phyloP scores from a whole-genome alignment of 2,113 vertebrate species.

The Bambusicola thoracicus region DNA sequence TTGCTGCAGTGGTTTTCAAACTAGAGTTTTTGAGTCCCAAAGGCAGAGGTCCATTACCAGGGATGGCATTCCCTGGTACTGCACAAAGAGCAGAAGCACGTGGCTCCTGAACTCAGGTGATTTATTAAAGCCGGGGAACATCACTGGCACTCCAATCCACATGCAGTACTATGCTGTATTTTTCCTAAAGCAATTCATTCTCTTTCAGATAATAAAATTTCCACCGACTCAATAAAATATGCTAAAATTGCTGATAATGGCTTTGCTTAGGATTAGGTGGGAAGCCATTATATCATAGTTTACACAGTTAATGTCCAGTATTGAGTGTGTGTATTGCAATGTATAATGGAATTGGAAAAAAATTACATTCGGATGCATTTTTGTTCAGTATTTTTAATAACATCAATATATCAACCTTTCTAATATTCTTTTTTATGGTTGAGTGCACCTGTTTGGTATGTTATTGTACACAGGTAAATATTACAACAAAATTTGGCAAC shows the following conservation, averaged over 20 bases:
- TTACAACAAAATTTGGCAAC: conserved; percentile 46
- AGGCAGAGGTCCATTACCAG: background rate
- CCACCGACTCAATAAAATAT: conserved; percentile 60
- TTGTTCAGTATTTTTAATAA: conserved; percentile 37
- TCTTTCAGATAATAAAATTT: conserved; percentile 25
- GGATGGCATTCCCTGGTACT: background rate
- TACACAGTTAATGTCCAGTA: conserved; percentile 61
- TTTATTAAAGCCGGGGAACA: background rate
- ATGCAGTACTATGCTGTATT: background rate
- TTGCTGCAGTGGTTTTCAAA: background rate
- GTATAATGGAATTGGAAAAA: conserved; percentile 56
- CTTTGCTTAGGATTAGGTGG: conserved; percentile 54
- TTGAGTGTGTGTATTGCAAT: conserved; percentile 63
- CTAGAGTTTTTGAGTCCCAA: background rate
- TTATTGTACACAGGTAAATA: conserved; percentile 57
- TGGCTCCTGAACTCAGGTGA: background rate
- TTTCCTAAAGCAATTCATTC: conserved; percentile 45
- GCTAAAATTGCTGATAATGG: conserved; percentile 48
- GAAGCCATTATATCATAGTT: conserved; percentile 53
- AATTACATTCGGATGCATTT: conserved; percentile 69
- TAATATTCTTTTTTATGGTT: conserved; percentile 51
- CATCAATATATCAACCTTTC: conserved; percentile 47
- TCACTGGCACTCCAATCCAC: background rate
- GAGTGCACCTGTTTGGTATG: conserved; percentile 47
- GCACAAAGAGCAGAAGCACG: background rate